Evolutionary conservation across 2,888 invertebrate genomes (phyloP).

Genomic region (Microctonus hyperodae): DNA sequence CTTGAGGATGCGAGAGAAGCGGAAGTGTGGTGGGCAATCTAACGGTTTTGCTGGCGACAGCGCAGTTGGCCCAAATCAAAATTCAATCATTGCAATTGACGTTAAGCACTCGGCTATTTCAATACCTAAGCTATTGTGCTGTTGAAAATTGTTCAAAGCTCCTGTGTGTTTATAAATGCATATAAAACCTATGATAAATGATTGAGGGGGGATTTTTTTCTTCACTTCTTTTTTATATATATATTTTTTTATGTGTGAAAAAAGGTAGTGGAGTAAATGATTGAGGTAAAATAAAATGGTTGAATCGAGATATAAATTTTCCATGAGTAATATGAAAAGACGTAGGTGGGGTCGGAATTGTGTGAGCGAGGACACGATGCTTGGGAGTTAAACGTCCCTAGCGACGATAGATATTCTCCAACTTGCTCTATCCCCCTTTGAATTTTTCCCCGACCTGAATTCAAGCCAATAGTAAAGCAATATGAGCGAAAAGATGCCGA

Average conservation of each 20-base stretch:
- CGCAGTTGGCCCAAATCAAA: constrained; percentile 2
- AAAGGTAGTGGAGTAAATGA: constrained; percentile 40
- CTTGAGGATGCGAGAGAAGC: not conserved
- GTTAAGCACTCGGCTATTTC: not conserved
- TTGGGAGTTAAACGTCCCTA: constrained; percentile 22
- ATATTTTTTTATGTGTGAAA: constrained; percentile 31
- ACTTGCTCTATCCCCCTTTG: constrained; percentile 21
- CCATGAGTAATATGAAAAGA: constrained; percentile 14
- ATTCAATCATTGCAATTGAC: constrained; percentile 18
- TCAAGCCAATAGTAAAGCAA: constrained; percentile 38
- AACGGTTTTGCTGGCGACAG: constrained; percentile 3
- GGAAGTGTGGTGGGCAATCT: not conserved
- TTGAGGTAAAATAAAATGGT: constrained; percentile 29
- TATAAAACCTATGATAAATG: not conserved
- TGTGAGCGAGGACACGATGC: constrained; percentile 37
- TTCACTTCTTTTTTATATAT: constrained; percentile 2
- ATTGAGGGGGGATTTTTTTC: too few species aligned
- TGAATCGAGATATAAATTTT: constrained; percentile 30
- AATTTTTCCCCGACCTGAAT: constrained; percentile 31
- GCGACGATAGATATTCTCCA: not conserved
- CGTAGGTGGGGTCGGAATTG: constrained; percentile 8
- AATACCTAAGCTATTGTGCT: not conserved
- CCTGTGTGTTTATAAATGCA: not conserved
- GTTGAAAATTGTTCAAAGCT: not conserved
- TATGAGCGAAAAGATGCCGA: constrained; percentile 47